Conservation (phyloP, 2,888 invertebrate species). For the Acleris cristana region DNA sequence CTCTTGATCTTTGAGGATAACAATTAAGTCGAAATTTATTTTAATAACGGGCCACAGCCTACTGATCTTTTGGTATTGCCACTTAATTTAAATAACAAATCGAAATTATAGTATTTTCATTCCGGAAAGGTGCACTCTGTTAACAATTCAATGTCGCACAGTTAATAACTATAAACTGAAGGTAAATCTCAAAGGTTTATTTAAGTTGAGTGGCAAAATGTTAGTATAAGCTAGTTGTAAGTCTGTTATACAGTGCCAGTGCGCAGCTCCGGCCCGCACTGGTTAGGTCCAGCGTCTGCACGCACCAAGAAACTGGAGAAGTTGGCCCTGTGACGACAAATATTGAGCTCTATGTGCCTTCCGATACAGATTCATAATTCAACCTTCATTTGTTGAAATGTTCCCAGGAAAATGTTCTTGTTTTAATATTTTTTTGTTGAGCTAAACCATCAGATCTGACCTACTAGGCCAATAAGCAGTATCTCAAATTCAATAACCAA, state of each 20-base stretch:
- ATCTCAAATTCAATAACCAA: too few relatives aligned
- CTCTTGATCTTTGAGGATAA: too few relatives aligned
- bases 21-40: neutral
- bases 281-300: constrained; percentile 62
- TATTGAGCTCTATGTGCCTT: constrained; percentile 19
- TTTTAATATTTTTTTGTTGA: too few relatives aligned
- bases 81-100: constrained; percentile 37
- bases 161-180: too few relatives aligned
- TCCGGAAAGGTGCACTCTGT: too few relatives aligned
- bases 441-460: too few relatives aligned
- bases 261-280: constrained; percentile 75
- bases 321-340: constrained; percentile 42
- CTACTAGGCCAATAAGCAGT: too few relatives aligned
- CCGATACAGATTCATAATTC: neutral
- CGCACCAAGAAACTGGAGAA: constrained; percentile 74
- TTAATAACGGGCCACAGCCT: constrained; percentile 41
- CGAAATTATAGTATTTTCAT: neutral
- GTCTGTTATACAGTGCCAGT: constrained; percentile 75
- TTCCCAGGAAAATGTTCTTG: neutral
- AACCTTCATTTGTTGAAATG: neutral
- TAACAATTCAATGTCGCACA: too few relatives aligned
- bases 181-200: neutral
- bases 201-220: constrained; percentile 43
- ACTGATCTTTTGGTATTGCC: constrained; percentile 39
- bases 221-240: constrained; percentile 59